Percentiles rank a stretch among this genome's conserved stretches.
Conservation (phyloP, 30 jellyfish, hydroid and myxozoan genomes). For the Aurelia coerulea region DNA sequence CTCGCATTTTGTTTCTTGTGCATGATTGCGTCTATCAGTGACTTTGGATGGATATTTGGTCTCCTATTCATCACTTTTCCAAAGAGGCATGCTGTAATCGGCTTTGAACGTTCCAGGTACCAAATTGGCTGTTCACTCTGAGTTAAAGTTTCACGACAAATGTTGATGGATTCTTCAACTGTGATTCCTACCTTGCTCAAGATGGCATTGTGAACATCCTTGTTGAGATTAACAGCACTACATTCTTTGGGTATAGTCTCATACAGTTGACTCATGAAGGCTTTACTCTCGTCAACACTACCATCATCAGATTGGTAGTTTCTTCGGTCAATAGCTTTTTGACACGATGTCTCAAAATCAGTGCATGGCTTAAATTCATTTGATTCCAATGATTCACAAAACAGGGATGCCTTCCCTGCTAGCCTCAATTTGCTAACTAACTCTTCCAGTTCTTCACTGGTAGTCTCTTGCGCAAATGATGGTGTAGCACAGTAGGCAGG, state of each 20-base stretch:
- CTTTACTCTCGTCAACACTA: no score
- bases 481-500: constrained; percentile 16
- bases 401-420: constrained; percentile 28
- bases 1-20: no score
- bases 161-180: background rate
- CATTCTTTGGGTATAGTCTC: no score
- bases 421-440: no score
- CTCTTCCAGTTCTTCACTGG: no score
- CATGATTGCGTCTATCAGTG: no score
- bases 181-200: constrained; percentile 1
- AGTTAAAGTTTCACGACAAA: background rate
- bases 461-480: no score
- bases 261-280: no score
- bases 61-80: background rate
- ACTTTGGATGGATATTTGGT: no score
- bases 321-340: background rate
- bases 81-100: constrained; percentile 24
- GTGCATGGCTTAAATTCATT: constrained; percentile 18
- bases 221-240: no score
- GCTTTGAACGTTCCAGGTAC: constrained; percentile 1
- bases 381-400: constrained; percentile 16
- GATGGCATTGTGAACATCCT: no score
- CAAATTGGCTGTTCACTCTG: no score
- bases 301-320: background rate
- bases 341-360: constrained; percentile 16